Base-by-base conservation (phyloP, 2,888 invertebrate species). In the Neoaliturus tenellus region DNA sequence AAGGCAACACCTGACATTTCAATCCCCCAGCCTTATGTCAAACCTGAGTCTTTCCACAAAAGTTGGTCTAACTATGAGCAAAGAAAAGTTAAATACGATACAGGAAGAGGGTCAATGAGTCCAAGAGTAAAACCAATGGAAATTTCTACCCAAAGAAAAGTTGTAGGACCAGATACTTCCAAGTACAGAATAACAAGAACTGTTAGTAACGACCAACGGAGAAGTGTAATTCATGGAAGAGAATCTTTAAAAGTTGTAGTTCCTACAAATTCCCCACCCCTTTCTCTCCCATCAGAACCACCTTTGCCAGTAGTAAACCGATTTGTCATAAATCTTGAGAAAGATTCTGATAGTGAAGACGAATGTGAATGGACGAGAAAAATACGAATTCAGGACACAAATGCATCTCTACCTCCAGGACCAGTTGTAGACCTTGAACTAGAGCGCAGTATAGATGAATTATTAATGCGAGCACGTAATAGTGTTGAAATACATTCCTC, bases 311-410 rank as follows among this genome's bases (percentile, higher is more conserved):
- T 55, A 25, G 73, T 73, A 0, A 23, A 51, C 5, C 73, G 73
- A 39, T 33, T 82, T 10, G 58, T 82, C 1, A 82, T 82, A 8
- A 82, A 73, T 25, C 73, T 82, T 1, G 51, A 55, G 51, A 23
- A 71, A 55, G 82, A 82, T 31, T 82, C 82, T 5, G 82, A 82
- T 25, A 82, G 44, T 44, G 82, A 82, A 41, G 82, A 82, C 28
- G 82, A 82, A 48, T 35, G 35, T 39, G 82, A 73, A 55, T 82
- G 82, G 82, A 51, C 51, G 14, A 71, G 82, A n/a, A 82, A 39
- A 51, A 71, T 82, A 12, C 71, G 28, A 1, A 73, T 82, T 31
- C 55, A 73, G n/a, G 55, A 82, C 20, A 44, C 28, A 17, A 44
- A 28, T 17, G 17, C 41, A 44, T 0, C 25, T 8, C 23, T 14